Conservation (phyloP, 2,113 vertebrate genomes). For the Bubo blakistoni region DNA sequence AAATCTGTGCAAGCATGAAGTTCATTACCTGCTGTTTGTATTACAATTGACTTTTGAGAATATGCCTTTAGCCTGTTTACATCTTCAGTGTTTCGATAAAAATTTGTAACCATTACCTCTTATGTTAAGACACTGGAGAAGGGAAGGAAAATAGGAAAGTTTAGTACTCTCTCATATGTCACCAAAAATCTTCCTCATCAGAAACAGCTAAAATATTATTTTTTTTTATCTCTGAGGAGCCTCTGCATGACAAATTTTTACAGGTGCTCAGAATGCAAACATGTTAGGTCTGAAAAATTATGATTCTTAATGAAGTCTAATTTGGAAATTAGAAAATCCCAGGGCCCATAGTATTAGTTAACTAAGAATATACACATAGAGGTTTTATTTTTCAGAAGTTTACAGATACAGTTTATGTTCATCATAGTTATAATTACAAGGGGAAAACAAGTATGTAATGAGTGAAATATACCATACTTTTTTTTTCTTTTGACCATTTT, state of each 20-base stretch:
- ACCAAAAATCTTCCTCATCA: neutral
- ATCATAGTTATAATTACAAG: neutral
- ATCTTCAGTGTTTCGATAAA: neutral
- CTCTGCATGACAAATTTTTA: conserved; percentile 21
- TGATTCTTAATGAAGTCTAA: neutral
- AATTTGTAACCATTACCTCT: neutral
- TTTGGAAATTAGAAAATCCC: neutral
- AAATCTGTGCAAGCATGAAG: neutral
- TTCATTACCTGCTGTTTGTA: neutral
- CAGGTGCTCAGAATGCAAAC: conserved; percentile 23
- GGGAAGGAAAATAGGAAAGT: neutral
- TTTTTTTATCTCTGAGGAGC: neutral
- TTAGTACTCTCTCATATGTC: neutral
- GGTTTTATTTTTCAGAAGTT: neutral
- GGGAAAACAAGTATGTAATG: neutral
- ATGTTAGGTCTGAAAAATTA: neutral
- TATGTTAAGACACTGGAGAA: neutral
- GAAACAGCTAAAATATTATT: neutral
- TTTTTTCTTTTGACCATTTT: neutral
- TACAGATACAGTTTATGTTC: neutral
- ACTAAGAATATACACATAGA: neutral
- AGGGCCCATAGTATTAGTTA: neutral
- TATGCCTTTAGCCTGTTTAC: neutral
- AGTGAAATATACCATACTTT: neutral
- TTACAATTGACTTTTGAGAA: neutral